Conservation (phyloP, 2,797 vertebrate genomes). For the Pantherophis vulpinus region DNA sequence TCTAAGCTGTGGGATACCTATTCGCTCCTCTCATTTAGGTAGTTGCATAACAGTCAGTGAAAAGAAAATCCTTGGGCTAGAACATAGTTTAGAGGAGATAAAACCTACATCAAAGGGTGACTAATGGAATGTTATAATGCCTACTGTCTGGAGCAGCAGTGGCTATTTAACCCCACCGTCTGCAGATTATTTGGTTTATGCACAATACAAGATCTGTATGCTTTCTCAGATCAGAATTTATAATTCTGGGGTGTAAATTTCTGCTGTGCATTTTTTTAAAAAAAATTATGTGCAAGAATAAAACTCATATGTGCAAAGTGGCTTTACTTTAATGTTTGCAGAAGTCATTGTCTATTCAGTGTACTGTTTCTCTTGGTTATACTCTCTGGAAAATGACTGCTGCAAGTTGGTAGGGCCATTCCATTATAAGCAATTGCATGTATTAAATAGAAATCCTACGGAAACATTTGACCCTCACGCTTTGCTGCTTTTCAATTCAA, state of each 20-base stretch:
- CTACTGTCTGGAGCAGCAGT: constrained; percentile 54
- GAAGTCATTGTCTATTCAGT: background rate
- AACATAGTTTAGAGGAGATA: constrained; percentile 58
- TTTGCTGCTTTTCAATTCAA: constrained; percentile 59
- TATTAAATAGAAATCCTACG: constrained; percentile 54
- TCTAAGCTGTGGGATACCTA: constrained; percentile 29
- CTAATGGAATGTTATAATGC: constrained; percentile 60
- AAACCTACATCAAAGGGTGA: constrained; percentile 60
- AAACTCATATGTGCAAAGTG: constrained; percentile 4
- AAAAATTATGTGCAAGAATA: background rate
- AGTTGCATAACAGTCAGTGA: constrained; percentile 28
- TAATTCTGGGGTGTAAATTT: constrained; percentile 35
- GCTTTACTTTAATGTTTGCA: constrained; percentile 3
- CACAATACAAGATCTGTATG: constrained; percentile 37
- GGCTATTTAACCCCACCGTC: constrained; percentile 53
- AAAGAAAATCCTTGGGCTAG: constrained; percentile 46
- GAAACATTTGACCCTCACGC: constrained; percentile 64
- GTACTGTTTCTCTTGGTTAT: background rate
- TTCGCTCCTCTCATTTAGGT: constrained; percentile 1
- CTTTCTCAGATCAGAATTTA: constrained; percentile 19
- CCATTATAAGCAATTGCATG: constrained; percentile 51
- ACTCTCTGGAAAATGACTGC: background rate
- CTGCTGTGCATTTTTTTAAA: constrained; percentile 36
- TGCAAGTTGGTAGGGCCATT: constrained; percentile 51
- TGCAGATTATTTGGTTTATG: constrained; percentile 50